Conservation (phyloP, 53 echinoderm and acorn worm species). For the Paracentrotus lividus region DNA sequence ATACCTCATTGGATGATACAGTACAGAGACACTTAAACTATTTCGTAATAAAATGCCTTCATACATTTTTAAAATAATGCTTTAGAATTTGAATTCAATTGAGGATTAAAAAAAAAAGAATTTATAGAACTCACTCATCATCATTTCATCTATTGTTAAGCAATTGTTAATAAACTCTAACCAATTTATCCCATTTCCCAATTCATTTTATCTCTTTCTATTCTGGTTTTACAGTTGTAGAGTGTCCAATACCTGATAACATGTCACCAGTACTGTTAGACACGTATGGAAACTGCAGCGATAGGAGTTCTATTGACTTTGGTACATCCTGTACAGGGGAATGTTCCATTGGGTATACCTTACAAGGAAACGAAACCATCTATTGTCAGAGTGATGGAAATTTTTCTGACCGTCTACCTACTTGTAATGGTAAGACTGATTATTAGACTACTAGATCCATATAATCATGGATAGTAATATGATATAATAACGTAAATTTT, state of each 20-base stretch:
- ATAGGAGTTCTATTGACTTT: not conserved
- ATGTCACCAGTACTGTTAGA: not conserved
- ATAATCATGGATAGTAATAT: too few species aligned
- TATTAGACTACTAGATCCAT: too few species aligned
- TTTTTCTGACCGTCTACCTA: not conserved
- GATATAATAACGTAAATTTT: too few species aligned
- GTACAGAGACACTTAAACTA: too few species aligned
- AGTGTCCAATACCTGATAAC: not conserved
- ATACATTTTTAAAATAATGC: too few species aligned
- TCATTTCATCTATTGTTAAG: not conserved
- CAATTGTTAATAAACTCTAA: not conserved
- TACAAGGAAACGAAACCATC: not conserved
- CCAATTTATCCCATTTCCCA: not conserved
- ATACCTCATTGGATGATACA: too few species aligned
- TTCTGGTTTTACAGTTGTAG: not conserved
- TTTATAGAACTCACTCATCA: too few species aligned
- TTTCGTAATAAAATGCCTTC: too few species aligned
- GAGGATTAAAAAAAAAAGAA: too few species aligned
- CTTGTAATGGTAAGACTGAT: not conserved
- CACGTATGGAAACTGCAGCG: not conserved
- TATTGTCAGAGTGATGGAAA: not conserved
- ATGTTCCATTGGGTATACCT: not conserved
- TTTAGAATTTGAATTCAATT: too few species aligned
- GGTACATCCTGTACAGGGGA: not conserved
- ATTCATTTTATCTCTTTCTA: too few species aligned